Base-by-base conservation (phyloP, 1,140 invertebrate species). In the Penaeus indicus region DNA sequence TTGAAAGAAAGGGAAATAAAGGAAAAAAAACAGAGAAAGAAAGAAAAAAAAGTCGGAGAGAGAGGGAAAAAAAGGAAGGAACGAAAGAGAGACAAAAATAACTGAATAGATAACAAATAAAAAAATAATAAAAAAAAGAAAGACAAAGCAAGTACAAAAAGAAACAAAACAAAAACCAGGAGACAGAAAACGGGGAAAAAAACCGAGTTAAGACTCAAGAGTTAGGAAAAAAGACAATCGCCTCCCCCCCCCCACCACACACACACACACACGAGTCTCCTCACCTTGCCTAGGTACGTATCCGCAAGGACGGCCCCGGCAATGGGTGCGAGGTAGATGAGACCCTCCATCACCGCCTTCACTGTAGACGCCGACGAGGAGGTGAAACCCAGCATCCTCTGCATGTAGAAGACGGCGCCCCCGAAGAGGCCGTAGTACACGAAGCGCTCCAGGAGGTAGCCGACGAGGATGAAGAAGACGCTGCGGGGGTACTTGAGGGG, bases 251-350 rank as follows among this genome's bases (percentile, higher is more conserved):
- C 27, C 32, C 47, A 25, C 25, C 38, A 0, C 18, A 22, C 13
- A 22, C 13, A 16, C 4, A 10, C 38, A 19, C 27, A 32, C 21
- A 16, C 13, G 8, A 3, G 42, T 0, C 54, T 32, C 93, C 94
- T 95, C 92, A 96, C 98, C 93, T 97, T 97, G 85, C 97, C 97
- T 0, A 98, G 93, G 90, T 94, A 95, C 47, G 96, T 96, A 92
- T 99, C 98, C 0, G 97, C 97, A 19, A 98, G 90, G 75, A 98
- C 96, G 0, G 97, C 97, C 0, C 97, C 97, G 54, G 98, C 92
- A 18, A 98, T 90, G 0, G 97, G 97, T 54, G 96, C 97, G 91
- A 98, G 96, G 92, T 98, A 98, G 27, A 90, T 88, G 0, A 90
- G 61, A 0, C 90, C 83, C 72, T 90, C 90, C 72, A 90, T 88